Percentiles rank a stretch among this genome's conserved stretches.
Conservation (phyloP, 2,888 invertebrate genomes). For the Uropetala carovei region DNA sequence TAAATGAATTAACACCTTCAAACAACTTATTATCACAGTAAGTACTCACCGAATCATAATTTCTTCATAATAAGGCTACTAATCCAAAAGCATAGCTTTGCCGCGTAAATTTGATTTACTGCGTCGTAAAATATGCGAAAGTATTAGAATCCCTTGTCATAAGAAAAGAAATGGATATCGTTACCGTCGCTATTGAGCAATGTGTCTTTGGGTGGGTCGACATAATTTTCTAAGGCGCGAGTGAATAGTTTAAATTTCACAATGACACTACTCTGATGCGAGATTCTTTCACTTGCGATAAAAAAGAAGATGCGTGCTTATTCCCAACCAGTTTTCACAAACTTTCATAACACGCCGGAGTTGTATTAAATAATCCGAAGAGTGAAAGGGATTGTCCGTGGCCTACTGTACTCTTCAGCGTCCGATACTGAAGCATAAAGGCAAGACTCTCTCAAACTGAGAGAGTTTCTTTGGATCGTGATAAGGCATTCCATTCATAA, state of each 20-base stretch:
- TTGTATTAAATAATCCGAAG: background rate
- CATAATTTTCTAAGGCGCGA: background rate
- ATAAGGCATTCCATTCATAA: constrained; percentile 60
- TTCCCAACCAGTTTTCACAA: constrained; percentile 19
- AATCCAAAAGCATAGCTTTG: too few relatives aligned
- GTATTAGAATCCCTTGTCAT: background rate
- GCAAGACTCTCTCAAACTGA: constrained; percentile 21
- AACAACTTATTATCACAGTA: too few relatives aligned
- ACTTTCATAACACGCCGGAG: constrained; percentile 11
- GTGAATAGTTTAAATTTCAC: constrained; percentile 18
- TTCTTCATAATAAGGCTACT: too few relatives aligned
- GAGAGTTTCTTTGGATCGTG: constrained; percentile 26
- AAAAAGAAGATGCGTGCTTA: constrained; percentile 15
- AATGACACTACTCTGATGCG: background rate
- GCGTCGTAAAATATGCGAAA: background rate
- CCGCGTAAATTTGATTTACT: background rate
- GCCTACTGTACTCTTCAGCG: constrained; percentile 48
- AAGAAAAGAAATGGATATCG: background rate
- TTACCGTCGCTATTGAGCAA: background rate
- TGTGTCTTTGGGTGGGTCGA: background rate
- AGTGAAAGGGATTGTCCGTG: constrained; percentile 62
- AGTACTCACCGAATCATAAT: too few relatives aligned
- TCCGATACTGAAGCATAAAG: background rate
- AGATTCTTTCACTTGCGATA: background rate
- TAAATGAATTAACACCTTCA: too few relatives aligned